phyloP scores from a whole-genome alignment of 2,888 invertebrate genomes.

The Drosophila nr. perissopoda region DNA sequence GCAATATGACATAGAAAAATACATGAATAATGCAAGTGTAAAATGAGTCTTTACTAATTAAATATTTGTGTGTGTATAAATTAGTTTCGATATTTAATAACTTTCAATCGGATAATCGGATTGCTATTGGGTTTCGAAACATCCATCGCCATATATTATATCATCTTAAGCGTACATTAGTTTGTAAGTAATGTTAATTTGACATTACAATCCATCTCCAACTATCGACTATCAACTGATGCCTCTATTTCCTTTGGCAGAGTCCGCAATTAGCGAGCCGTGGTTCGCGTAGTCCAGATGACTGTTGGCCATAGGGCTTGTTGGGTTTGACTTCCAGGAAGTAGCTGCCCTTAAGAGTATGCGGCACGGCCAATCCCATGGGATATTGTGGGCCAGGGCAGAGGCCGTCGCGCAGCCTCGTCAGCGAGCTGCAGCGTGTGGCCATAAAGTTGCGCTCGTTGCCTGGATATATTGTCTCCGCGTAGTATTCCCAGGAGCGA shows the following conservation, averaged over 20 bases:
- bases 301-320: conserved; percentile 75
- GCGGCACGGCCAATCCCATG: conserved; percentile 82
- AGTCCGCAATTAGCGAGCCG: conserved; percentile 43
- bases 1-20: no score
- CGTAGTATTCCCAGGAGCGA: conserved; percentile 82
- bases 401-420: conserved; percentile 64
- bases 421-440: conserved; percentile 80
- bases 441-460: conserved; percentile 83
- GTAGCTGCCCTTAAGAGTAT: conserved; percentile 80
- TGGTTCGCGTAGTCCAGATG: conserved; percentile 16
- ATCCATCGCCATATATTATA: not conserved
- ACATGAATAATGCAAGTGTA: not conserved
- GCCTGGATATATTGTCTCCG: conserved; percentile 82
- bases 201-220: not conserved
- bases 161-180: conserved; percentile 18
- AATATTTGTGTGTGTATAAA: not conserved
- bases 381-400: conserved; percentile 72
- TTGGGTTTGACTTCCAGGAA: conserved; percentile 79
- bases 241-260: conserved; percentile 16
- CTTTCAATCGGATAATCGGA: not conserved
- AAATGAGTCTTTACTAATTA: not conserved
- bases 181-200: conserved; percentile 1
- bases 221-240: no score
- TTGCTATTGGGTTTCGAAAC: not conserved
- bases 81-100: not conserved